A percentile compares a stretch with the other conserved stretches of the same genome.
phyloP scores from a whole-genome alignment of 2,113 vertebrate species.

The Vulpes vulpes region DNA sequence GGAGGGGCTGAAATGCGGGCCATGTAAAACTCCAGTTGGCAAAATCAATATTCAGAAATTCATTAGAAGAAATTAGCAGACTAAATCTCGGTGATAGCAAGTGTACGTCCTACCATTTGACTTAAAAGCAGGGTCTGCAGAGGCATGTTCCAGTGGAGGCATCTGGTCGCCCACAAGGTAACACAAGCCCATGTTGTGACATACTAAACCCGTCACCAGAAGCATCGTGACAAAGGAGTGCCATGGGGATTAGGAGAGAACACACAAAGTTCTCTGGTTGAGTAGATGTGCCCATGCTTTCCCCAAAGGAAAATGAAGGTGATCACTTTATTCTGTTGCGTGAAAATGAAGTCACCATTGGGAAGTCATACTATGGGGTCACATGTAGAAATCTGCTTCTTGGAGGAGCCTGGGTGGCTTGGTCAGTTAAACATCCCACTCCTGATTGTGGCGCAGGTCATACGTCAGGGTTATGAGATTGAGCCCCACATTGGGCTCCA shows the following conservation, averaged over 20 bases:
- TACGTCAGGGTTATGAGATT: too few species aligned
- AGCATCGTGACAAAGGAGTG: rapidly evolving
- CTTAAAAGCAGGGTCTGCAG: neutral
- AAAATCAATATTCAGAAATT: neutral
- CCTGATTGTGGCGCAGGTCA: too few species aligned
- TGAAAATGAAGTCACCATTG: neutral
- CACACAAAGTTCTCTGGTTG: too few species aligned
- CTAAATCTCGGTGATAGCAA: neutral
- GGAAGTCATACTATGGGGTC: neutral
- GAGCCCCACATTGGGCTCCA: too few species aligned
- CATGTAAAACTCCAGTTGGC: neutral
- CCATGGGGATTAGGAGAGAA: too few species aligned
- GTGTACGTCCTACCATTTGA: rapidly evolving
- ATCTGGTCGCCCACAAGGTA: rapidly evolving
- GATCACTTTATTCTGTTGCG: neutral
- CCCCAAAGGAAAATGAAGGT: neutral
- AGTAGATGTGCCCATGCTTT: neutral
- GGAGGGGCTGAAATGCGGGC: neutral
- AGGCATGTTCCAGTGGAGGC: neutral
- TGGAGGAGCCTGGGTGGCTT: neutral
- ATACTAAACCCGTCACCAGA: rapidly evolving
- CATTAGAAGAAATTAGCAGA: neutral
- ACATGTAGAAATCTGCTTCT: neutral
- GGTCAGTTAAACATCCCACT: too few species aligned
- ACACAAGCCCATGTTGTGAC: neutral